phyloP scores from a whole-genome alignment of 1,140 invertebrate genomes.

The Cotesia chilonis region DNA sequence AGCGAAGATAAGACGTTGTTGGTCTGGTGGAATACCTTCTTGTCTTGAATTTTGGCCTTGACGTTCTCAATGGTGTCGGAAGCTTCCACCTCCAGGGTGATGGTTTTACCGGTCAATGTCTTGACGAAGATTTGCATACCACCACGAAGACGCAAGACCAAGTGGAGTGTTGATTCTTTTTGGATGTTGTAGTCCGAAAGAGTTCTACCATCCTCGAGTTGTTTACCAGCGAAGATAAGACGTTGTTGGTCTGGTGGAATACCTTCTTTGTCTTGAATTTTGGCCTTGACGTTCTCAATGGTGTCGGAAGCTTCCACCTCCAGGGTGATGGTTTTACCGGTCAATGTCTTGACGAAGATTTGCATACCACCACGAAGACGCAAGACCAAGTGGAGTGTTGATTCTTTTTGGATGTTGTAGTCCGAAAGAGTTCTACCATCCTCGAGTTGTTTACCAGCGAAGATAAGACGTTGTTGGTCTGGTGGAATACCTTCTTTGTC shows the following conservation, averaged over 20 bases:
- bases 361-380: slow-evolving; percentile 80
- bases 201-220: slow-evolving; percentile 73
- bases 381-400: slow-evolving; percentile 79
- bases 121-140: slow-evolving; percentile 76
- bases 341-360: slow-evolving; percentile 76
- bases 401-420: slow-evolving; percentile 76
- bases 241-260: slow-evolving; percentile 73
- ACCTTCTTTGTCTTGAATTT: slow-evolving; percentile 73
- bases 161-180: slow-evolving; percentile 78
- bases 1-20: slow-evolving; percentile 74
- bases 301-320: slow-evolving; percentile 74
- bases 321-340: slow-evolving; percentile 76
- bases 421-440: slow-evolving; percentile 75
- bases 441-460: slow-evolving; percentile 81
- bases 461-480: slow-evolving; percentile 76
- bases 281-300: slow-evolving; percentile 76
- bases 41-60: slow-evolving; percentile 75
- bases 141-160: slow-evolving; percentile 74
- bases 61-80: slow-evolving; percentile 77
- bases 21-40: slow-evolving; percentile 69
- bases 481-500: slow-evolving; percentile 75
- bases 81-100: slow-evolving; percentile 74
- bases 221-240: slow-evolving; percentile 74
- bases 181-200: slow-evolving; percentile 76
- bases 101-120: slow-evolving; percentile 74